Conservation (phyloP, 2,888 invertebrate genomes). For the Volucella inflata region DNA sequence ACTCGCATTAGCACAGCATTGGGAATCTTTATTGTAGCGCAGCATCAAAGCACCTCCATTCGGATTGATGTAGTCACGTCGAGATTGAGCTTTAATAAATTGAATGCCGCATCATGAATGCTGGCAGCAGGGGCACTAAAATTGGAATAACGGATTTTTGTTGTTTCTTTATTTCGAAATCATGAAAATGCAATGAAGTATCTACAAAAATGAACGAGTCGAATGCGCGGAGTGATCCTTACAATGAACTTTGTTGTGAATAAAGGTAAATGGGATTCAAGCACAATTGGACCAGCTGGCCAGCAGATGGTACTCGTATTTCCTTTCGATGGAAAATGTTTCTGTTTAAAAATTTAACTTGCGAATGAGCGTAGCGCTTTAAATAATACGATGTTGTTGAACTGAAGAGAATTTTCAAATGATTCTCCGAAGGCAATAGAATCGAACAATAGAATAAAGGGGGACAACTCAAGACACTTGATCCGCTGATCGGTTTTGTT, state of each 20-base stretch:
- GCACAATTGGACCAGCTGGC: too few relatives aligned
- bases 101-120: constrained; percentile 70
- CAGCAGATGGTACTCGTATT: too few relatives aligned
- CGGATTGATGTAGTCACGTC: constrained; percentile 74
- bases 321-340: too few relatives aligned
- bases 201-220: background rate
- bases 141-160: constrained; percentile 5
- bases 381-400: too few relatives aligned
- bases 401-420: too few relatives aligned
- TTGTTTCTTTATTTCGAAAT: constrained; percentile 2
- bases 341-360: too few relatives aligned
- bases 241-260: constrained; percentile 1
- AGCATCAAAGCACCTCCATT: constrained; percentile 38
- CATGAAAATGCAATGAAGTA: constrained; percentile 29
- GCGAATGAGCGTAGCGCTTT: too few relatives aligned
- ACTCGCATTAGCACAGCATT: constrained; percentile 68
- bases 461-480: too few relatives aligned
- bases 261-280: background rate
- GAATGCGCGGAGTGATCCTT: background rate
- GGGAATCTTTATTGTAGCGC: constrained; percentile 72
- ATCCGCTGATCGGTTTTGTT: too few relatives aligned
- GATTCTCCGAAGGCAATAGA: too few relatives aligned
- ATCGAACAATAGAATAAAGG: too few relatives aligned
- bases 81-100: constrained; percentile 74
- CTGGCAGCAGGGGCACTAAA: background rate